Conservation (phyloP, 2,113 vertebrate species). For the Columba janthina region DNA sequence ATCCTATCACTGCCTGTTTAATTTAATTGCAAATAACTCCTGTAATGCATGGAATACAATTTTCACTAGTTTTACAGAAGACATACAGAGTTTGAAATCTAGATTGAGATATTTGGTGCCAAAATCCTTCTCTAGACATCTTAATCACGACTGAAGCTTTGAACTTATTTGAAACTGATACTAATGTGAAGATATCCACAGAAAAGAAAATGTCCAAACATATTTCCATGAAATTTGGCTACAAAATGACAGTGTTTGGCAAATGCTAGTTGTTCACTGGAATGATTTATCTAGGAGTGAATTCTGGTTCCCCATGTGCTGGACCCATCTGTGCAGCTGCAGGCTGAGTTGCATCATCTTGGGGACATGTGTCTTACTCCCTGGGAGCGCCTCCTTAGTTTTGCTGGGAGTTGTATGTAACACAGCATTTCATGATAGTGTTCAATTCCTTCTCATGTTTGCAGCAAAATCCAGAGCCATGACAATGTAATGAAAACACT, state of each 20-base stretch:
- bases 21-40: neutral
- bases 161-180: neutral
- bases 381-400: neutral
- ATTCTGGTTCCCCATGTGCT: neutral
- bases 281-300: neutral
- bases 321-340: no score
- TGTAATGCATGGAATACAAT: neutral
- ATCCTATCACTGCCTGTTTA: neutral
- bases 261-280: neutral
- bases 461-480: neutral
- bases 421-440: neutral
- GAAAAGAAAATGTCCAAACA: neutral
- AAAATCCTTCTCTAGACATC: neutral
- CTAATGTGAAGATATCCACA: neutral
- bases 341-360: no score
- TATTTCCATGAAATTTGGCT: neutral
- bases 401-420: neutral
- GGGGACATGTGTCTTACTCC: neutral
- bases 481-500: neutral
- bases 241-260: neutral
- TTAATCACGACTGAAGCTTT: neutral
- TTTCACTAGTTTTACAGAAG: neutral
- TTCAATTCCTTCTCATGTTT: neutral
- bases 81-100: neutral
- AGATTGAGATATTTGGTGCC: neutral